Percentiles rank a stretch among this genome's conserved stretches.
These are phyloP conservation scores for Panulirus ornatus DNA, from an alignment of 1,140 invertebrate genomes.

Conservation along the genomic window DNA sequence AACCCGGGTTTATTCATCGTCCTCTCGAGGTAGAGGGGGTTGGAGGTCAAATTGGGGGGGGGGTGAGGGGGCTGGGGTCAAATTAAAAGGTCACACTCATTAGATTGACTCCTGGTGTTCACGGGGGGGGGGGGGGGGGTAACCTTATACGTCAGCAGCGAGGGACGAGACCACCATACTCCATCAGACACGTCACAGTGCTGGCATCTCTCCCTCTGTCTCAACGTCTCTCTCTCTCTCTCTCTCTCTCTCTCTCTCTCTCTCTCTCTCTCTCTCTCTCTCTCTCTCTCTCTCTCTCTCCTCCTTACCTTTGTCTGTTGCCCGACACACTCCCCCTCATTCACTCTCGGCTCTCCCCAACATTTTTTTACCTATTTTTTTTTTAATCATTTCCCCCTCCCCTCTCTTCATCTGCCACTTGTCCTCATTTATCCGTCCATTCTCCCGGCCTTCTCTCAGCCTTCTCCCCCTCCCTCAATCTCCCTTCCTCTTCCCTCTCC, in stretches of 20 bases:
- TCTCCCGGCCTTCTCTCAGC: not conserved
- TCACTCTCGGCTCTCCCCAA: not conserved
- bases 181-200: too few relatives aligned
- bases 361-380: not conserved
- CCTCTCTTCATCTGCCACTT: not conserved
- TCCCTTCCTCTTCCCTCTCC: too few relatives aligned
- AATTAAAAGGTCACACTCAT: too few relatives aligned
- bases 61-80: too few relatives aligned
- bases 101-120: too few relatives aligned
- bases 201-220: not conserved
- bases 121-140: too few relatives aligned
- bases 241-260: constrained; percentile 7
- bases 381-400: not conserved
- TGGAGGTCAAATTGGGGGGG: too few relatives aligned
- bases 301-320: not conserved
- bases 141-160: too few relatives aligned
- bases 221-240: not conserved
- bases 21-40: too few relatives aligned
- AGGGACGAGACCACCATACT: too few relatives aligned
- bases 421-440: not conserved
- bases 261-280: constrained; percentile 16
- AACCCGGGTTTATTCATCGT: too few relatives aligned
- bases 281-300: not conserved
- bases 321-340: not conserved
- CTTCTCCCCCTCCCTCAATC: not conserved